Conservation (phyloP, 2,797 vertebrate species). For the Parauchenoglanis ngamensis region DNA sequence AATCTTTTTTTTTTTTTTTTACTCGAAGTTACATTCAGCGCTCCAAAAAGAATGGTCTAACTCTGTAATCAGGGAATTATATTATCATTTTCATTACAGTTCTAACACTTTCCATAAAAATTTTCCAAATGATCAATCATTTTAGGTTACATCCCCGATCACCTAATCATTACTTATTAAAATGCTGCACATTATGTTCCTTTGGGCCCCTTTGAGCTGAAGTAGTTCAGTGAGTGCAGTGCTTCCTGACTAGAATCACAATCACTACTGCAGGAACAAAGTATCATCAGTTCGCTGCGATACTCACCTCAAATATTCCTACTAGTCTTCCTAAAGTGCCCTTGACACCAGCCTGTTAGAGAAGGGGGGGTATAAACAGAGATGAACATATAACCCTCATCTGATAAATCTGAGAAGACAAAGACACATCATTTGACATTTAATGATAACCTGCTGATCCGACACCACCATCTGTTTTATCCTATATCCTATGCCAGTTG, state of each 20-base stretch:
- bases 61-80: background rate
- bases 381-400: background rate
- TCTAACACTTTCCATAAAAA: background rate
- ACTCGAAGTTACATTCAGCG: background rate
- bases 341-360: conserved; percentile 93
- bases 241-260: conserved; percentile 15
- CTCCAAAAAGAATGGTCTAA: background rate
- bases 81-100: background rate
- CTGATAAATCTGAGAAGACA: background rate
- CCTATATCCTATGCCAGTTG: background rate
- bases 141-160: background rate
- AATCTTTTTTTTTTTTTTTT: background rate
- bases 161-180: background rate
- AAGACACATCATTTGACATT: conserved; percentile 7
- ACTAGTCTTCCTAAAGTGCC: conserved; percentile 95
- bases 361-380: background rate
- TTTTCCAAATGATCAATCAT: background rate
- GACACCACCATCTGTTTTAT: background rate
- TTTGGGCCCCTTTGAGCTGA: background rate
- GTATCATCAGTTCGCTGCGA: background rate
- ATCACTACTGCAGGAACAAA: conserved; percentile 1
- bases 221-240: conserved; percentile 9
- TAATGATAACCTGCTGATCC: conserved; percentile 1
- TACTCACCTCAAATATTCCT: conserved; percentile 95
- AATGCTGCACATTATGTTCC: background rate